phyloP scores from a whole-genome alignment of 2,888 invertebrate genomes.

The Andrena chrysosceles region DNA sequence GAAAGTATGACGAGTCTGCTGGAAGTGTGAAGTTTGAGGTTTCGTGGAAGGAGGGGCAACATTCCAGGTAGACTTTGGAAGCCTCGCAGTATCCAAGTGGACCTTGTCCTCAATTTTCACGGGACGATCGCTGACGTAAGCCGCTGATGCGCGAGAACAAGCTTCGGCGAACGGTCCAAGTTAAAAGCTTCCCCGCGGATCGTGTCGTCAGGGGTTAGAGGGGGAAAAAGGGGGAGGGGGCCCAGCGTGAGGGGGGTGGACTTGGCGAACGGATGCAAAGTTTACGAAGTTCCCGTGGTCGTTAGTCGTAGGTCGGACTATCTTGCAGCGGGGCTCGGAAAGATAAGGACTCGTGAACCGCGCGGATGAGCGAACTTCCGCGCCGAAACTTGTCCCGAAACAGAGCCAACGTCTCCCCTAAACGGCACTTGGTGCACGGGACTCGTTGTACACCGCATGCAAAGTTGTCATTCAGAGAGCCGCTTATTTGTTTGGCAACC shows the following conservation, averaged over 20 bases:
- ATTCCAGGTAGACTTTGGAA: not conserved
- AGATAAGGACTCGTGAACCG: slow-evolving; percentile 66
- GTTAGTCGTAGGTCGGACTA: slow-evolving; percentile 65
- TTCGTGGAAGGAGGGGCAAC: too few relatives aligned
- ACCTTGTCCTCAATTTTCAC: slow-evolving; percentile 21
- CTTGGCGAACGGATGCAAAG: slow-evolving; percentile 65
- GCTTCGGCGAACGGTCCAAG: slow-evolving; percentile 31
- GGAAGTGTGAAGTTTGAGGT: too few relatives aligned
- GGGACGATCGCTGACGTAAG: slow-evolving; percentile 24
- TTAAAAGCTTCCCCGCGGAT: slow-evolving; percentile 39
- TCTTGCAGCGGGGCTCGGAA: slow-evolving; percentile 43
- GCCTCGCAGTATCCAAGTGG: too few relatives aligned
- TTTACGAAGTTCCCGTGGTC: slow-evolving; percentile 66
- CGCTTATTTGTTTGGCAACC: slow-evolving; percentile 56
- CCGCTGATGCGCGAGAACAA: slow-evolving; percentile 31
- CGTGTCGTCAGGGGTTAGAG: not conserved
- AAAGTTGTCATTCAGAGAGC: slow-evolving; percentile 55
- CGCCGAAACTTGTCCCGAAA: slow-evolving; percentile 58
- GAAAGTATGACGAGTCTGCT: too few relatives aligned
- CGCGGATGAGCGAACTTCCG: slow-evolving; percentile 66
- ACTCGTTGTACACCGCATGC: slow-evolving; percentile 24
- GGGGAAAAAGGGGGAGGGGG: not conserved
- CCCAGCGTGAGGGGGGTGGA: slow-evolving; percentile 18
- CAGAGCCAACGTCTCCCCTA: slow-evolving; percentile 55
- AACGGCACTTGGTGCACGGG: slow-evolving; percentile 42